Base-by-base conservation (phyloP, 2,797 vertebrate genomes). In the Amblyraja radiata region DNA sequence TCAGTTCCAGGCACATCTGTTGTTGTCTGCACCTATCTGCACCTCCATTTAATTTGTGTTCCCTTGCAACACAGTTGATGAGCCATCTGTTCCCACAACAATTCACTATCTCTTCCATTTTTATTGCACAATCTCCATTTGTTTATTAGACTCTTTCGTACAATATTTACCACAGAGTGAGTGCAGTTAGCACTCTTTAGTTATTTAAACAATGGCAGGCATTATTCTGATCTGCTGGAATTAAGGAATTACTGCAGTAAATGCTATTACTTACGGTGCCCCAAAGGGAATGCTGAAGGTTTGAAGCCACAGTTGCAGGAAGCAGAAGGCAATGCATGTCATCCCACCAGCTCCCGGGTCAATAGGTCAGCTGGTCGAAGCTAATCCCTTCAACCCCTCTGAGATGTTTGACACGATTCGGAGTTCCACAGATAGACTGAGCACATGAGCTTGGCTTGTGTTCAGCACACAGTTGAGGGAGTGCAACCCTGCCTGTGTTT, bases 171-270 rank as follows among this genome's bases (percentile, higher is more conserved):
- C 84, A 68, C 16, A 88, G 61, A 88, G n/a, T 88, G 84, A 88
- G 61, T 88, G 84, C 63, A 88, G 84, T 88, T 88, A 88, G 61
- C 61, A 88, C 63, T 88, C 84, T 88, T 88, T 68, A 88, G 84
- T 88, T 88, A n/a, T 68, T 88, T 88, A 88, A 88, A 88, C 84
- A 88, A 88, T 88, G 36, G 84, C n/a, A 88, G 11, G 84, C 61
- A 88, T 65, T 88, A 88, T 88, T 88, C 84, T 18, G 7, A 68
- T 88, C 84, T 88, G 84, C n/a, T 88, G 84, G 84, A 86, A 88
- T 88, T 68, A 88, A 88, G 84, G 84, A n/a, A 68, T 88, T 88
- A 88, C 63, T 88, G n/a, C n/a, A 88, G 84, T 65, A 88, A 88
- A 36, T 68, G n/a, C n/a, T 88, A 65, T 88, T 68, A 68, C 63